Evolutionary conservation across 2,113 vertebrate genomes (phyloP).

Genomic region (Phrynocephalus versicolor): DNA sequence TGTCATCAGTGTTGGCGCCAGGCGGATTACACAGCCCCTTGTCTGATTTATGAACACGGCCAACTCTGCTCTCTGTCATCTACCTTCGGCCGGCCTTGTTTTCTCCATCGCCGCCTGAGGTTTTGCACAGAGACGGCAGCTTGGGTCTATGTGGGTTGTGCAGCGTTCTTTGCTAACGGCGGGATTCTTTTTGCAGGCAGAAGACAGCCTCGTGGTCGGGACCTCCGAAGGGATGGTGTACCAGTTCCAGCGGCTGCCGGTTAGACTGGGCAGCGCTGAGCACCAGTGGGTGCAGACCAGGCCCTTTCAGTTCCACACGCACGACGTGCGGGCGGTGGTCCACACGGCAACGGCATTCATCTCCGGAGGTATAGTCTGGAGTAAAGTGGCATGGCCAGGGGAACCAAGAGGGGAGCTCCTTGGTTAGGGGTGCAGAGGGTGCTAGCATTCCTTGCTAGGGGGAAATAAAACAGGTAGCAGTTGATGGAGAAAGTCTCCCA

Average conservation of each 20-base stretch:
- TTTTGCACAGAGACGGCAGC: no score
- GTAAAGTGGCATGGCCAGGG: accelerated
- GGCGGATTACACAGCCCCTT: not conserved
- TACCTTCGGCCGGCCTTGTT: not conserved
- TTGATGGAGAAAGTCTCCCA: not conserved
- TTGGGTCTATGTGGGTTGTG: no score
- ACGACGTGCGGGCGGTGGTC: slow-evolving; percentile 86
- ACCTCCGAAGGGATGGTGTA: slow-evolving; percentile 87
- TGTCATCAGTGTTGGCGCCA: no score
- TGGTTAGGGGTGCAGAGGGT: not conserved
- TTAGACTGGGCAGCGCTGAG: slow-evolving; percentile 71
- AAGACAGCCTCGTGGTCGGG: slow-evolving; percentile 89
- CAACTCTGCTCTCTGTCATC: not conserved
- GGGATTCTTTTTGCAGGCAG: slow-evolving; percentile 73
- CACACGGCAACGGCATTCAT: slow-evolving; percentile 85
- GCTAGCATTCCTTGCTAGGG: not conserved
- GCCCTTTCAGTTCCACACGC: slow-evolving; percentile 90
- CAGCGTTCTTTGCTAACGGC: accelerated
- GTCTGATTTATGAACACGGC: not conserved
- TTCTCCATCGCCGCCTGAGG: no score
- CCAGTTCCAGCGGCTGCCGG: slow-evolving; percentile 88
- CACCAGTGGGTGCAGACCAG: slow-evolving; percentile 88
- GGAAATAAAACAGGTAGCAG: no score
- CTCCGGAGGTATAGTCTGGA: slow-evolving; percentile 83
- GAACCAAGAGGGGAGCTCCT: accelerated